These are phyloP conservation scores for Reticulitermes lucifugus DNA, from an alignment of 2,888 invertebrate species.

Conservation along the genomic window DNA sequence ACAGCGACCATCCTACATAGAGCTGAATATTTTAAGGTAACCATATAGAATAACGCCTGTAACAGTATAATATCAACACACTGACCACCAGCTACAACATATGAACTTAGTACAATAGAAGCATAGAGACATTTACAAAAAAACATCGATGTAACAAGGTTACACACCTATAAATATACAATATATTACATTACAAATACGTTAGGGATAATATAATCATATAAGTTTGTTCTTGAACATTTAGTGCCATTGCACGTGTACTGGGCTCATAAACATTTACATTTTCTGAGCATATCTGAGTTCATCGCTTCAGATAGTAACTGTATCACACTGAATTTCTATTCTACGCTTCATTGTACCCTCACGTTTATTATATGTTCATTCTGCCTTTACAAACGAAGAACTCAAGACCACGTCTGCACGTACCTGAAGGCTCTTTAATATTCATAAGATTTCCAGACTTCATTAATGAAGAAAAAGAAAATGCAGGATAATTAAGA, in stretches of 20 bases:
- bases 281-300: neutral
- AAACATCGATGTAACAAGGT: neutral
- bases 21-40: neutral
- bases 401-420: too few relatives aligned
- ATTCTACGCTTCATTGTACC: neutral
- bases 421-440: too few relatives aligned
- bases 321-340: neutral
- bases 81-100: neutral
- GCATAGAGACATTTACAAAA: neutral
- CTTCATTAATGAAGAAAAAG: too few relatives aligned
- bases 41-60: neutral
- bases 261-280: neutral
- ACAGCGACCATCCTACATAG: neutral
- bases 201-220: neutral
- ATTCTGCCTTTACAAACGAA: too few relatives aligned
- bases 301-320: neutral
- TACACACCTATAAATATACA: neutral
- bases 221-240: too few relatives aligned
- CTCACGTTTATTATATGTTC: too few relatives aligned
- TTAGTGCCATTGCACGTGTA: neutral
- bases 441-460: too few relatives aligned
- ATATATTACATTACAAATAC: neutral
- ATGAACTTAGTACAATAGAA: neutral
- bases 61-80: neutral
- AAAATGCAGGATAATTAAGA: too few relatives aligned